Percentiles rank a stretch among this genome's conserved stretches.
Conservation (phyloP, 2,113 vertebrate genomes). For the Halichoeres trimaculatus region DNA sequence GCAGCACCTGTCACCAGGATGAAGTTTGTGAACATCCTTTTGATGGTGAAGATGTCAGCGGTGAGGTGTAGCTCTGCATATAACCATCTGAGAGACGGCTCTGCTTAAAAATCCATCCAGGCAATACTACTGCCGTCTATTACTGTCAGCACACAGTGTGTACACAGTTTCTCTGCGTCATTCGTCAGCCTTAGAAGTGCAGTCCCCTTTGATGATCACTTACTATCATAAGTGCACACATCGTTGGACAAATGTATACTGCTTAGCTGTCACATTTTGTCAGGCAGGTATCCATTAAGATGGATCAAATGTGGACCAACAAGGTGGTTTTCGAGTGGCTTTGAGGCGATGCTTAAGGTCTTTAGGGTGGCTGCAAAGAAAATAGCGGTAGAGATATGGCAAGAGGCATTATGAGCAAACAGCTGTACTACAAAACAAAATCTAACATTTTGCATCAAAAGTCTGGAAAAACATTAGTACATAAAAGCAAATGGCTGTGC, state of each 20-base stretch:
- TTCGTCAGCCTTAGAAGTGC: constrained; percentile 3
- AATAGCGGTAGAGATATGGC: neutral
- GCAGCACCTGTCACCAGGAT: constrained; percentile 57
- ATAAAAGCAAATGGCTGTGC: no score
- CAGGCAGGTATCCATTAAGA: neutral
- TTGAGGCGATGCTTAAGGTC: neutral
- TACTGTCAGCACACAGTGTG: constrained; percentile 16
- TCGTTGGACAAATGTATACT: constrained; percentile 3
- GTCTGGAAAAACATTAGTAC: no score
- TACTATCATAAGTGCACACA: constrained; percentile 8
- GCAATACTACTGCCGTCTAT: constrained; percentile 16
- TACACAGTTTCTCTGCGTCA: neutral
- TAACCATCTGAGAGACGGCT: constrained; percentile 24
- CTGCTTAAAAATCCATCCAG: constrained; percentile 21
- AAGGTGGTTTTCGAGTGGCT: neutral
- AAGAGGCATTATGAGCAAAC: neutral
- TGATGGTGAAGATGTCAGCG: constrained; percentile 46
- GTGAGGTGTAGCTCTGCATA: constrained; percentile 34
- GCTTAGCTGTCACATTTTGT: neutral
- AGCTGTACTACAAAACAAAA: neutral
- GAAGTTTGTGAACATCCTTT: constrained; percentile 48
- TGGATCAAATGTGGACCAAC: neutral
- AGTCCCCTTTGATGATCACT: constrained; percentile 34
- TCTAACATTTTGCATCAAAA: no score
- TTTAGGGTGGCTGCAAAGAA: neutral